These are phyloP conservation scores for Pediacus dermestoides DNA, from an alignment of 2,888 invertebrate genomes.

Conservation along the genomic window DNA sequence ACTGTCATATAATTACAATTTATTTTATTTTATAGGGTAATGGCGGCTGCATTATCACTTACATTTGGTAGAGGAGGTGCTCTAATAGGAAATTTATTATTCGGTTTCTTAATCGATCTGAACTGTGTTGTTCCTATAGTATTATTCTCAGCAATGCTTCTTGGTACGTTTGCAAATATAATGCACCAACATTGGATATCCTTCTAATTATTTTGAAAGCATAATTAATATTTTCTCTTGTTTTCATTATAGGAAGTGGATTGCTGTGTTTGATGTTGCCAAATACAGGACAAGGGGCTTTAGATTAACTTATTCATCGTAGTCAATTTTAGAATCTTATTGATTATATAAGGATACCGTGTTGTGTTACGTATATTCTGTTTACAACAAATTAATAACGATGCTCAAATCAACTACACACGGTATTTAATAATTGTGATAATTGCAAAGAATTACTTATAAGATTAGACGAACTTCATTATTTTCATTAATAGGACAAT, in stretches of 20 bases:
- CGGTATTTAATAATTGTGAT: conserved; percentile 3
- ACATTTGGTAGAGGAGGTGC: conserved; percentile 77
- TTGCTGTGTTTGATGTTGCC: conserved; percentile 71
- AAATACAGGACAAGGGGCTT: conserved; percentile 69
- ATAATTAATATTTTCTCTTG: too few relatives aligned
- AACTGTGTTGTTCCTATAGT: conserved; percentile 74
- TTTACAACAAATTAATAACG: not conserved
- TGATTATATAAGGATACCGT: not conserved
- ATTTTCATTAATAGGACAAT: too few relatives aligned
- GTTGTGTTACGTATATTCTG: not conserved
- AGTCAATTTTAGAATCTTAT: not conserved
- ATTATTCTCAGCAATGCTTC: conserved; percentile 68
- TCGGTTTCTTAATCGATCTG: conserved; percentile 76
- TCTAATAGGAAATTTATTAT: conserved; percentile 69
- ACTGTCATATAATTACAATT: too few relatives aligned
- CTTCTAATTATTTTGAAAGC: too few relatives aligned
- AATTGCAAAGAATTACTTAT: conserved; percentile 2
- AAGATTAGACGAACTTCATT: too few relatives aligned
- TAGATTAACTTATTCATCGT: conserved; percentile 52
- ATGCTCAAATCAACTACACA: not conserved
- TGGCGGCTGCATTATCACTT: conserved; percentile 76
- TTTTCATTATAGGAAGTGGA: conserved; percentile 63
- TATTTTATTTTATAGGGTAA: conserved; percentile 62
- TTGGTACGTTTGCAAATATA: too few relatives aligned
- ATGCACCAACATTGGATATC: too few relatives aligned